These are phyloP conservation scores for Pogona vitticeps DNA, from an alignment of 2,113 vertebrate species.

Conservation along the genomic window DNA sequence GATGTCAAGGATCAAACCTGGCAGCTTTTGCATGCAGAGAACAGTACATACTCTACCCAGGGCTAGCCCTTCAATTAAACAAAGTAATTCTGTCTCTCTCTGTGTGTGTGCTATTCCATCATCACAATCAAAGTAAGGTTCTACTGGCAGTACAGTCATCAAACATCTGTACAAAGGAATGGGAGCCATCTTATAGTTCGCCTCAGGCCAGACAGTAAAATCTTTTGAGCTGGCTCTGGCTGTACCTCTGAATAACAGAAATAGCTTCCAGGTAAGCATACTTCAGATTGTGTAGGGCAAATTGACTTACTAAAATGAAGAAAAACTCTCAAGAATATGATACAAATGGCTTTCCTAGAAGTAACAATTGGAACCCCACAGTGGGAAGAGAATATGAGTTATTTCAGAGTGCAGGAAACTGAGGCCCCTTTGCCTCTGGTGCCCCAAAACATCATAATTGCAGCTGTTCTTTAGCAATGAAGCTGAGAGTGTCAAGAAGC, in stretches of 20 bases:
- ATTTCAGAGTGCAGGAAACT: too few relatives aligned
- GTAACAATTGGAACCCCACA: neutral
- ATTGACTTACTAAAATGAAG: neutral
- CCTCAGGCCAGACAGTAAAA: neutral
- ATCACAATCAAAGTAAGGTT: neutral
- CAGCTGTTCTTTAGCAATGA: too few relatives aligned
- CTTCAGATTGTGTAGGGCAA: neutral
- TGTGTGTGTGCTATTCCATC: neutral
- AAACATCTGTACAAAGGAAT: neutral
- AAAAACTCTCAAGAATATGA: neutral
- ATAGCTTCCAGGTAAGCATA: neutral
- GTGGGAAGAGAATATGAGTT: neutral
- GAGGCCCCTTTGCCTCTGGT: too few relatives aligned
- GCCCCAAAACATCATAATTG: too few relatives aligned
- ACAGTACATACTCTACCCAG: neutral
- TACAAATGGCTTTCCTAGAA: neutral
- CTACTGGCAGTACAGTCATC: neutral
- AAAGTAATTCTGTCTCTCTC: neutral
- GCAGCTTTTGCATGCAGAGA: neutral
- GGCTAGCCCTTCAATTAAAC: neutral
- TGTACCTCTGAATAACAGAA: neutral
- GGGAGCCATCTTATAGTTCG: neutral
- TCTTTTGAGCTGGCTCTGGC: neutral
- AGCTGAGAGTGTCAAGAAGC: too few relatives aligned
- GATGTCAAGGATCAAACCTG: neutral